These are phyloP conservation scores for Eubucco bourcierii DNA, from an alignment of 2,113 vertebrate species.

Conservation along the genomic window DNA sequence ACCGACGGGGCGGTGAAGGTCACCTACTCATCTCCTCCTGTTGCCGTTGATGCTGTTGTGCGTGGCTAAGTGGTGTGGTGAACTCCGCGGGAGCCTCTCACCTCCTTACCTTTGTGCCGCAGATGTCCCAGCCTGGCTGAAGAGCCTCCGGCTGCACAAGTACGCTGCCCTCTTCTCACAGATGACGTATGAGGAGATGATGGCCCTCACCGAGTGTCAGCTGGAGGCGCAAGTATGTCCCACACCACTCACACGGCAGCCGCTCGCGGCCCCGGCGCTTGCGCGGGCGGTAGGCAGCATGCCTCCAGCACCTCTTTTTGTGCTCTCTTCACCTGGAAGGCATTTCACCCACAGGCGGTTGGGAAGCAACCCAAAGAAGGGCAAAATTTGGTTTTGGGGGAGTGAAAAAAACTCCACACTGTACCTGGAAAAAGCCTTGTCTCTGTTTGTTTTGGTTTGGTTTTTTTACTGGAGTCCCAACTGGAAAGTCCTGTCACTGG, in stretches of 20 bases:
- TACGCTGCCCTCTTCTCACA: conserved; percentile 95
- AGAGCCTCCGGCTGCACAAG: conserved; percentile 97
- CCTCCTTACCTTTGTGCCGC: background rate
- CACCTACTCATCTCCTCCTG: fast-evolving
- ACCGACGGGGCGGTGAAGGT: fast-evolving
- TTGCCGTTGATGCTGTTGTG: fast-evolving
- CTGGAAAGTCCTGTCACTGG: background rate
- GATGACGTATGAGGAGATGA: conserved; percentile 98
- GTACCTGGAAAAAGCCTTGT: background rate
- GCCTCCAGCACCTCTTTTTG: fast-evolving
- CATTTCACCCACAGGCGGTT: fast-evolving
- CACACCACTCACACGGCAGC: fast-evolving
- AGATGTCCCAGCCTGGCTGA: conserved; percentile 98
- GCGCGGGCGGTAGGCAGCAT: fast-evolving
- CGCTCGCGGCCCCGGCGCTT: fast-evolving
- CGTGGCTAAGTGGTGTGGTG: fast-evolving
- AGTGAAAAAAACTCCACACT: background rate
- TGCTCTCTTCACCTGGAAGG: background rate
- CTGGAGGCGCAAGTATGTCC: conserved; percentile 89
- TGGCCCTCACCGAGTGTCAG: conserved; percentile 93
- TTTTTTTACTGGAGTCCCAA: background rate
- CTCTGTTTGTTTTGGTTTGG: background rate
- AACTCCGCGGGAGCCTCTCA: background rate
- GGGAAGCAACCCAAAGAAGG: background rate
- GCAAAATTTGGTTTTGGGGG: background rate